Conservation (phyloP, 2,113 vertebrate species). For the Hyla sarda region DNA sequence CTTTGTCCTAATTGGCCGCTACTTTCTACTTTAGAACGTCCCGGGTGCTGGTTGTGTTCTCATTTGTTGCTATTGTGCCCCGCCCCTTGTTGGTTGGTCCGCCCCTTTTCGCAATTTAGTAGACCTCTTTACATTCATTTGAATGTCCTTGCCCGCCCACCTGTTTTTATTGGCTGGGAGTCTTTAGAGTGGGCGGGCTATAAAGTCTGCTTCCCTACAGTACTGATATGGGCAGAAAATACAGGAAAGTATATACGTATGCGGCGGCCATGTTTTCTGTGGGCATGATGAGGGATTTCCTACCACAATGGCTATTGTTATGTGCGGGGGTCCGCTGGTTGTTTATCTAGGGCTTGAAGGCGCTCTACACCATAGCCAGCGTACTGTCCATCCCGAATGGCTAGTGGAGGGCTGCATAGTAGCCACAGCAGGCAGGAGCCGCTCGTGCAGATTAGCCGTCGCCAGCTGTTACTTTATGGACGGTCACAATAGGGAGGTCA, state of each 20-base stretch:
- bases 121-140: conserved; percentile 66
- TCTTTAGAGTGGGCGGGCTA: not conserved
- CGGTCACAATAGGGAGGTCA: not conserved
- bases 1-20: conserved; percentile 56
- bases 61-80: conserved; percentile 54
- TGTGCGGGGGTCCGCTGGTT: not conserved
- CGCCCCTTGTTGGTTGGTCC: conserved; percentile 43
- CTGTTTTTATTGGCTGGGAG: conserved; percentile 65
- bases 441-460: not conserved
- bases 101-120: conserved; percentile 4
- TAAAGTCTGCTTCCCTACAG: conserved; percentile 2
- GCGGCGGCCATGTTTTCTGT: conserved; percentile 46
- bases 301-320: conserved; percentile 14
- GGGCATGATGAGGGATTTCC: conserved; percentile 23
- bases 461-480: not conserved
- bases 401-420: not conserved
- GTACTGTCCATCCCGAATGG: too few species aligned
- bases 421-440: not conserved
- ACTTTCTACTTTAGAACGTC: conserved; percentile 18
- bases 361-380: too few species aligned
- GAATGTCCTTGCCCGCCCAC: conserved; percentile 66
- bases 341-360: not conserved
- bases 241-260: conserved; percentile 16
- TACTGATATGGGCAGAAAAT: conserved; percentile 27
- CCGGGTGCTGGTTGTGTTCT: not conserved